Evolutionary conservation across 2,888 invertebrate genomes (phyloP), one percentile per base, ranked within the genome.

Genomic region (Pachydiplax longipennis): DNA sequence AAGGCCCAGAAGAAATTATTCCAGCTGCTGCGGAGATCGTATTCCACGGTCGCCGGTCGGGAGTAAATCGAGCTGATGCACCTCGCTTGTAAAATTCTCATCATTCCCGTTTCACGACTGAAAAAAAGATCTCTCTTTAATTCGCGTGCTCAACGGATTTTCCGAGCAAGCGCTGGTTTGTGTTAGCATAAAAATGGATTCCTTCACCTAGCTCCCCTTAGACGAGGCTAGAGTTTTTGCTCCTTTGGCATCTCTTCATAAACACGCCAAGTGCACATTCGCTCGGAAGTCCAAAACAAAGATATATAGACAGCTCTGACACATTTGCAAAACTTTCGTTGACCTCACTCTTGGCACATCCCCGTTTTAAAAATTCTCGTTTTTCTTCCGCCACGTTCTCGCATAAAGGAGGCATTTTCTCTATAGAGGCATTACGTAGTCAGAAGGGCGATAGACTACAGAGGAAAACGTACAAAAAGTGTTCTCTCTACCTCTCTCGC

Each of bases 281-380:
- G n/a, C 5, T 25, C 65, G 65, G 65, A 65, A 73, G 73, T 73
- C 31, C 31, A 31, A 31, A 73, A 31, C 73, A 31, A 25, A 25
- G 73, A 31, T 73, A 25, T 73, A 31, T 73, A 31, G 73, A 73
- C 73, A 73, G 73, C 73, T 73, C 73, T n/a, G 73, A 73, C 73
- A 31, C 73, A 73, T 73, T 73, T 12, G 31, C 31, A 25, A 73
- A 73, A 25, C 73, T 73, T 31, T 73, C 73, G 73, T 73, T 73
- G 73, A 73, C 73, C 73, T 31, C 25, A 87, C 58, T 18, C 61
- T 58, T 87, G 87, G 61, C 87, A 65, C 87, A 87, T 87, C 61
- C 61, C 35, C 37, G 87, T 61, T 61, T 58, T 87, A 87, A 87
- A 82, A 87, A 35, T 40, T 37, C n/a, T 31, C 37, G 25, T 18